Base-by-base conservation (phyloP, 2,797 vertebrate genomes). In the Oreochromis mossambicus region DNA sequence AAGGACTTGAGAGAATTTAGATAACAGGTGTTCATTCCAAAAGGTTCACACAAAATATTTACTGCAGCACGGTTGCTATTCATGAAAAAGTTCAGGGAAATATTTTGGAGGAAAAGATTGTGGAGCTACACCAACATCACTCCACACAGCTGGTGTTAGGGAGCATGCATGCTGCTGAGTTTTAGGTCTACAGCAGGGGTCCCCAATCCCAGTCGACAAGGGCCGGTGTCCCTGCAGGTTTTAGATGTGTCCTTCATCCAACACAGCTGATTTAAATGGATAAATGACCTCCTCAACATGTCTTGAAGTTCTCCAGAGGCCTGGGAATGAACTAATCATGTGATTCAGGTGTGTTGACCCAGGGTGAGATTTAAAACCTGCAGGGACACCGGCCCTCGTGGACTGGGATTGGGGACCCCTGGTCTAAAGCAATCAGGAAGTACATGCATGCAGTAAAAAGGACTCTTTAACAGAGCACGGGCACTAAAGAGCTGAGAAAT, bases 11-110 rank as follows among this genome's bases (percentile, higher is more conserved):
- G 90, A 89, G 86, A 89, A 70, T 85, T 83, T 17, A 87, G 89
- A 90, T 89, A 90, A 83, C 81, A 91, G 87, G 85, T 91, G 88
- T 88, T 94, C 87, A 68, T 77, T 89, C 85, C 77, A 83, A 87
- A 89, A 79, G 54, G 55, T 83, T 81, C 68, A 80, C 61, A 77
- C 41, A 80, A 82, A 78, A 92, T 85, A 81, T 88, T 87, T 78
- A 80, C 85, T 79, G 84, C 78, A 73, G 70, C 9, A 70, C 24
- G 80, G 41, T 73, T 89, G 21, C 79, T 83, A 32, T 80, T 84
- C 56, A 75, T 83, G 52, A 83, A 80, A 85, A 86, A 87, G 83
- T 85, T 80, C 36, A 52, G 24, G 14, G 38, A 46, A 46, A 17
- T 26, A 17, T 70, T 70, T 8, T 1, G 43, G 66, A 70, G 8